Evolutionary conservation across 2,888 invertebrate species (phyloP).

Genomic region (Melieria crassipennis): DNA sequence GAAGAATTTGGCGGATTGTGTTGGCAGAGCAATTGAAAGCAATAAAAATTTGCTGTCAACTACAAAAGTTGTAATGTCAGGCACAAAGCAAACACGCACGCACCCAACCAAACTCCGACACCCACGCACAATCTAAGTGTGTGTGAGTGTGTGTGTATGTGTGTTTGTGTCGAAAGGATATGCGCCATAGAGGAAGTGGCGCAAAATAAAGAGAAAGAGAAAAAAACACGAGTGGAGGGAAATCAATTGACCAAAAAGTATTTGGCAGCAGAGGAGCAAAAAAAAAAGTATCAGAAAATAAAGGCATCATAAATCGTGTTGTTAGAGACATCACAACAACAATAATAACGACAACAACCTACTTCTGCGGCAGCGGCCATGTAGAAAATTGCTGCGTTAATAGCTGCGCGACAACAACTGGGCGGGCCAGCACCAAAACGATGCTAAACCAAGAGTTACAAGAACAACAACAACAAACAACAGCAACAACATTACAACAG

Average conservation of each 20-base stretch:
- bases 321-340: slow-evolving; percentile 17
- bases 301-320: slow-evolving; percentile 32
- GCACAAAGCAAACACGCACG: slow-evolving; percentile 8
- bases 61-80: slow-evolving; percentile 50
- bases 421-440: background rate
- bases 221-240: background rate
- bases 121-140: background rate
- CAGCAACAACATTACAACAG: background rate
- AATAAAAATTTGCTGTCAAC: slow-evolving; percentile 48
- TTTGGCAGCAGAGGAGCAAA: background rate
- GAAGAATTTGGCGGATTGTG: too few relatives aligned
- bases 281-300: slow-evolving; percentile 20
- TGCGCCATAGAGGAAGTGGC: background rate
- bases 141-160: slow-evolving; percentile 6
- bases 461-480: slow-evolving; percentile 13
- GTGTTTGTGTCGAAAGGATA: slow-evolving; percentile 4
- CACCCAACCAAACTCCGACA: background rate
- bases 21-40: slow-evolving; percentile 18
- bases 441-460: slow-evolving; percentile 16
- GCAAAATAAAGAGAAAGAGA: slow-evolving; percentile 2
- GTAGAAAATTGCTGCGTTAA: slow-evolving; percentile 51
- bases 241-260: slow-evolving; percentile 32
- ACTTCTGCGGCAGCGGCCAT: slow-evolving; percentile 11
- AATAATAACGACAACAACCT: slow-evolving; percentile 1
- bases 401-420: slow-evolving; percentile 34